phyloP scores from a whole-genome alignment of 2,888 invertebrate species.

The Tanypteryx hageni region DNA sequence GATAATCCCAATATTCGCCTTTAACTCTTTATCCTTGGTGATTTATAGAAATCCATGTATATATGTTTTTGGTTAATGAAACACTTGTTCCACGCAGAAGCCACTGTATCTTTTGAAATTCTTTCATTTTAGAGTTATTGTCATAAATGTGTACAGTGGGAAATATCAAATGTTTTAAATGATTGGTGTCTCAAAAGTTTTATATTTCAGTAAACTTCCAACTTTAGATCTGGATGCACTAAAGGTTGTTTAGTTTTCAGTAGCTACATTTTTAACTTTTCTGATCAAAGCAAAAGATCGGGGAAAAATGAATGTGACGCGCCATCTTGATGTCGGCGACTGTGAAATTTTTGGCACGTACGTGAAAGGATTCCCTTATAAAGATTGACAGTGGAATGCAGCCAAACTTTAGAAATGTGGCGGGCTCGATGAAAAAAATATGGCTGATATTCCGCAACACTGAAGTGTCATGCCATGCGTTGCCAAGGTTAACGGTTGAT shows the following conservation, averaged over 20 bases:
- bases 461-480: background rate
- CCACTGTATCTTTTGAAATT: background rate
- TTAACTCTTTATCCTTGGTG: no score
- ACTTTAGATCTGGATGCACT: no score
- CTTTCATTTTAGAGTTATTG: no score
- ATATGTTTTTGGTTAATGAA: background rate
- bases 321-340: background rate
- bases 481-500: background rate
- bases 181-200: no score
- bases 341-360: background rate
- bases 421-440: background rate
- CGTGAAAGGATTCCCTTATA: background rate
- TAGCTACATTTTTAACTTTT: background rate
- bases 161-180: no score
- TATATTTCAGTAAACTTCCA: no score
- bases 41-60: background rate
- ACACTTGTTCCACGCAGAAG: background rate
- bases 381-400: background rate
- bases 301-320: background rate
- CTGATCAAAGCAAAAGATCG: background rate
- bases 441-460: background rate
- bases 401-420: background rate
- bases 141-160: no score
- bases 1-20: no score
- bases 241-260: no score